A percentile compares a stretch with the other conserved stretches of the same genome.
These are phyloP conservation scores for Cheilosia impressa DNA, from an alignment of 2,888 invertebrate species.

Conservation along the genomic window DNA sequence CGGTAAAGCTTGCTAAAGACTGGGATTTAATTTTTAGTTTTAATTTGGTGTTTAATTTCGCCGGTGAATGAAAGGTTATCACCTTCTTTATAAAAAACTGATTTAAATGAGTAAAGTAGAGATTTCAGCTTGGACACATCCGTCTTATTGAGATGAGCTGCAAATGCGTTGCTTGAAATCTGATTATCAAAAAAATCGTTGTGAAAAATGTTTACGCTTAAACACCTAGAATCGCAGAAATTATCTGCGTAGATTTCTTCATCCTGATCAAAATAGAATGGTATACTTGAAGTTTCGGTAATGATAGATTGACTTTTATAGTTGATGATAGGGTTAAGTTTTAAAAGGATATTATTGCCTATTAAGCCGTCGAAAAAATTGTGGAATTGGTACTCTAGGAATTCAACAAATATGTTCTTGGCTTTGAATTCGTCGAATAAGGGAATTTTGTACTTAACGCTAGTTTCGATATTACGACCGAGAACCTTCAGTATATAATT, in stretches of 20 bases:
- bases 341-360: slow-evolving; percentile 16
- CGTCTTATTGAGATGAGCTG: not conserved
- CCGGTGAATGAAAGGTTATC: slow-evolving; percentile 9
- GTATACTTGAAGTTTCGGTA: not conserved
- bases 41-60: slow-evolving; percentile 16
- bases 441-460: not conserved
- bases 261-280: slow-evolving; percentile 5
- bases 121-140: slow-evolving; percentile 1
- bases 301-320: not conserved
- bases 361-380: slow-evolving; percentile 23
- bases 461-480: slow-evolving; percentile 1
- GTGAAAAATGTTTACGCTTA: not conserved
- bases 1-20: slow-evolving; percentile 21
- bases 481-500: slow-evolving; percentile 18
- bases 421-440: slow-evolving; percentile 16
- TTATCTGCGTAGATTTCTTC: slow-evolving; percentile 4
- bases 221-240: not conserved
- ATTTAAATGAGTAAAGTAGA: slow-evolving; percentile 6
- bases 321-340: slow-evolving; percentile 6
- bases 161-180: not conserved
- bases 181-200: not conserved
- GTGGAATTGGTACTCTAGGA: slow-evolving; percentile 31
- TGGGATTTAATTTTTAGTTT: slow-evolving; percentile 28
- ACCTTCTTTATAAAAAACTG: slow-evolving; percentile 5
- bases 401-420: slow-evolving; percentile 3